Conservation (phyloP, 2,113 vertebrate species). For the Arvicanthis niloticus region DNA sequence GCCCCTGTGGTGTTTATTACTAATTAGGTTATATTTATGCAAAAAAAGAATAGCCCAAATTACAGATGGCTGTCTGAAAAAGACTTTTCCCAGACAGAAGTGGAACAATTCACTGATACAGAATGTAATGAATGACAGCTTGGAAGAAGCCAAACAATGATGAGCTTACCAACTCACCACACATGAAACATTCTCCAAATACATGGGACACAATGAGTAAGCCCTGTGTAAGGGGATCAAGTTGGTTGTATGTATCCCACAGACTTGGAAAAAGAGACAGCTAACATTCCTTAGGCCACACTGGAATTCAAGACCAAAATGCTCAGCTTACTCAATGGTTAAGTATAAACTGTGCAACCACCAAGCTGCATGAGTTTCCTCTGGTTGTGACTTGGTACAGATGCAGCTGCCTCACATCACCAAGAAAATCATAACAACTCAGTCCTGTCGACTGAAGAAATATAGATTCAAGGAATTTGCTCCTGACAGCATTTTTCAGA, state of each 20-base stretch:
- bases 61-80: constrained; percentile 70
- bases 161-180: constrained; percentile 74
- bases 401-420: constrained; percentile 57
- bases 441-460: constrained; percentile 64
- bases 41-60: constrained; percentile 35
- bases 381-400: constrained; percentile 62
- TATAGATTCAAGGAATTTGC: constrained; percentile 65
- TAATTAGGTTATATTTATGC: constrained; percentile 54
- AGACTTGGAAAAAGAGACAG: constrained; percentile 73
- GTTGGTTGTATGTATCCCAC: constrained; percentile 55
- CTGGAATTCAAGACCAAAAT: constrained; percentile 75
- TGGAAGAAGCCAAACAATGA: constrained; percentile 69
- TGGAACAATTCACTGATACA: constrained; percentile 60
- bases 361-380: constrained; percentile 51
- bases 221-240: constrained; percentile 30
- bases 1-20: constrained; percentile 19
- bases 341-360: constrained; percentile 62
- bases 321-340: constrained; percentile 58
- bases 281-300: constrained; percentile 67
- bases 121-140: constrained; percentile 71
- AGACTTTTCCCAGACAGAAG: constrained; percentile 69
- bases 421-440: constrained; percentile 53
- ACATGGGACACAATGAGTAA: constrained; percentile 68
- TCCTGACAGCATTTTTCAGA: constrained; percentile 62
- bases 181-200: constrained; percentile 70